Percentiles rank a stretch among this genome's conserved stretches.
phyloP scores from a whole-genome alignment of 35 echinoderm and acorn worm species.

The Patiria miniata region DNA sequence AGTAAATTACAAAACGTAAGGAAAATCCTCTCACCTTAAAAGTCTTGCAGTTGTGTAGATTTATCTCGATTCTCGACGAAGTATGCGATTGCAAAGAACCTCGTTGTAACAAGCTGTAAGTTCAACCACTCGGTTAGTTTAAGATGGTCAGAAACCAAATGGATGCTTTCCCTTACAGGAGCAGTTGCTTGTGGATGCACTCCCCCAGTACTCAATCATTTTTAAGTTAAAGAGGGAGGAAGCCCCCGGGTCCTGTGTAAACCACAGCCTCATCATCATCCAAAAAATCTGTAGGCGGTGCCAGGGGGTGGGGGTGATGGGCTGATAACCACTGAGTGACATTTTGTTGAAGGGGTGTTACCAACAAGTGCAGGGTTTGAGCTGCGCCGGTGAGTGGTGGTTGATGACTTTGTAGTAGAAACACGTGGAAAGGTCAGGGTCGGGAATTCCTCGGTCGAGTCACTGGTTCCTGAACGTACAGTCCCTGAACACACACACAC shows the following conservation, averaged over 20 bases:
- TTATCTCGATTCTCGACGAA: too few species aligned
- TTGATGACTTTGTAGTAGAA: neutral
- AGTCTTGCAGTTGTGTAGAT: too few species aligned
- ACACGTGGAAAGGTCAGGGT: slow-evolving; percentile 7
- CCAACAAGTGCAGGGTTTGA: neutral
- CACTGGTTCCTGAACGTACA: neutral
- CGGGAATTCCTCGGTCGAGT: neutral
- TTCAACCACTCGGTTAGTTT: neutral
- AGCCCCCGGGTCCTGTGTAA: neutral
- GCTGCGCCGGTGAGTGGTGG: neutral
- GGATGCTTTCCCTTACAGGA: neutral
- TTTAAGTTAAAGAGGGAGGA: slow-evolving; percentile 23
- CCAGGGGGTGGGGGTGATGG: slow-evolving; percentile 1
- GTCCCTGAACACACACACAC: neutral
- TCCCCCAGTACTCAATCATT: slow-evolving; percentile 18
- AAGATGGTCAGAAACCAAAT: neutral
- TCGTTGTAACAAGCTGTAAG: too few species aligned
- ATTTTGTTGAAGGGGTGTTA: slow-evolving; percentile 21
- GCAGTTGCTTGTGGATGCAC: neutral
- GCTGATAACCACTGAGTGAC: slow-evolving; percentile 3
- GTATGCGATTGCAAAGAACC: too few species aligned
- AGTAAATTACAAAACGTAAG: too few species aligned
- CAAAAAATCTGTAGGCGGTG: neutral
- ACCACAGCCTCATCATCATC: slow-evolving; percentile 7
- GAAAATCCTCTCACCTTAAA: too few species aligned